Conservation (phyloP, 1,140 invertebrate species). For the Frieseomelitta varia region DNA sequence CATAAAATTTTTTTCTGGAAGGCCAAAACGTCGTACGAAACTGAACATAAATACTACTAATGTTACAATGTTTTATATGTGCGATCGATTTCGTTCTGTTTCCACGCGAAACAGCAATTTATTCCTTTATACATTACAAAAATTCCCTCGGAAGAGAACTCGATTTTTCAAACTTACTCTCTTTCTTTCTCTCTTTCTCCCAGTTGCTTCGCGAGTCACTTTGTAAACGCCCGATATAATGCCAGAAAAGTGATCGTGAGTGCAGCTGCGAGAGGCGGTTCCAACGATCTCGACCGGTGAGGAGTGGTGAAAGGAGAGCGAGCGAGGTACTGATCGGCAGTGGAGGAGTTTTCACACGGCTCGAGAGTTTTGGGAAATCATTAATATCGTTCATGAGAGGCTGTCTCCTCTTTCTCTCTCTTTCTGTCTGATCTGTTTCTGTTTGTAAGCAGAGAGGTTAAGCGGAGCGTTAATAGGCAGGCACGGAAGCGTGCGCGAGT, state of each 20-base stretch:
- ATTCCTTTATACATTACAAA: neutral
- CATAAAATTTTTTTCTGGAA: too few species aligned
- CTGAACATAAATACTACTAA: too few species aligned
- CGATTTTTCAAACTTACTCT: neutral
- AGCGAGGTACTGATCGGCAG: constrained; percentile 17
- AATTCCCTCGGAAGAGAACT: neutral
- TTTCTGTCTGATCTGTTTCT: too few species aligned
- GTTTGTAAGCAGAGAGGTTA: constrained; percentile 14
- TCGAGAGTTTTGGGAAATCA: constrained; percentile 76
- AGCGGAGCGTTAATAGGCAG: constrained; percentile 63
- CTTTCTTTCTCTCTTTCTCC: neutral
- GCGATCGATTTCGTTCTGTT: too few species aligned
- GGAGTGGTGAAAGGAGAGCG: constrained; percentile 35
- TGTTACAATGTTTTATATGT: too few species aligned
- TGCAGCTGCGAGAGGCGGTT: constrained; percentile 26
- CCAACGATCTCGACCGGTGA: neutral
- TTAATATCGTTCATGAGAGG: constrained; percentile 71
- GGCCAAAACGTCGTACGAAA: too few species aligned
- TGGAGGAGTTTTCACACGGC: constrained; percentile 70
- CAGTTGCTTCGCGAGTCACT: too few species aligned
- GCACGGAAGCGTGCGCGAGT: constrained; percentile 55
- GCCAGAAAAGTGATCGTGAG: neutral
- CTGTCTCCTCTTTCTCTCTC: constrained; percentile 2
- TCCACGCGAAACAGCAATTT: too few species aligned
- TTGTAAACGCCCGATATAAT: neutral